Conservation (phyloP, 2,888 invertebrate genomes). For the Dermolepida albohirtum region DNA sequence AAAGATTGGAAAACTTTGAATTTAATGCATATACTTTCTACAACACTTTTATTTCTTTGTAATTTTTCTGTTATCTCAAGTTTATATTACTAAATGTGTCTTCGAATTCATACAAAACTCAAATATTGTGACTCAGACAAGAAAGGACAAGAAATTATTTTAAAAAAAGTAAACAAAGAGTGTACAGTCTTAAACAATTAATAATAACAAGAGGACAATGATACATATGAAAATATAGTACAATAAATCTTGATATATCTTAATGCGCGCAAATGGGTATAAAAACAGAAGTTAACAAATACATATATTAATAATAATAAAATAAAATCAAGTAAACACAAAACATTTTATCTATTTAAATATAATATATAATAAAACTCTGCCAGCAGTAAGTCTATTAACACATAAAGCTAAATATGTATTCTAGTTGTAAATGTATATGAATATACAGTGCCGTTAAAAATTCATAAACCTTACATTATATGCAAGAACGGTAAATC, state of each 20-base stretch:
- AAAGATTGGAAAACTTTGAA: conserved; percentile 47
- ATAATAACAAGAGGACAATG: conserved; percentile 35
- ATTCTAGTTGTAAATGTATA: conserved; percentile 26
- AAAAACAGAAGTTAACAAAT: conserved; percentile 39
- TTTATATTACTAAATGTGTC: conserved; percentile 40
- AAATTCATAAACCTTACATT: conserved; percentile 6
- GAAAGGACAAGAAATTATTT: conserved; percentile 28
- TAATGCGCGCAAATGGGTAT: conserved; percentile 25
- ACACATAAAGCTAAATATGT: conserved; percentile 50
- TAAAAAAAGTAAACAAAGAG: conserved; percentile 41
- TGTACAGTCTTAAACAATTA: conserved; percentile 52
- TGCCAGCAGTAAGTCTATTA: conserved; percentile 55
- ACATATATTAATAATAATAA: conserved; percentile 35
- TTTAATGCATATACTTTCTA: conserved; percentile 42
- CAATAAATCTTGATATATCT: conserved; percentile 40
- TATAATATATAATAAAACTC: conserved; percentile 51
- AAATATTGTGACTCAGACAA: conserved; percentile 41
- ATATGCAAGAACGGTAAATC: background rate
- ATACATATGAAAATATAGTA: conserved; percentile 43
- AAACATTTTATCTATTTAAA: conserved; percentile 43
- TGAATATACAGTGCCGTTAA: conserved; percentile 27
- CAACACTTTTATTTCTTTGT: conserved; percentile 37
- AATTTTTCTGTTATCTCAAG: conserved; percentile 49
- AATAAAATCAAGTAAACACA: conserved; percentile 49
- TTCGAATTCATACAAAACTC: conserved; percentile 35